Percentiles rank a stretch among this genome's conserved stretches.
Conservation (phyloP, 2,113 vertebrate species). For the Sisor rabdophorus region DNA sequence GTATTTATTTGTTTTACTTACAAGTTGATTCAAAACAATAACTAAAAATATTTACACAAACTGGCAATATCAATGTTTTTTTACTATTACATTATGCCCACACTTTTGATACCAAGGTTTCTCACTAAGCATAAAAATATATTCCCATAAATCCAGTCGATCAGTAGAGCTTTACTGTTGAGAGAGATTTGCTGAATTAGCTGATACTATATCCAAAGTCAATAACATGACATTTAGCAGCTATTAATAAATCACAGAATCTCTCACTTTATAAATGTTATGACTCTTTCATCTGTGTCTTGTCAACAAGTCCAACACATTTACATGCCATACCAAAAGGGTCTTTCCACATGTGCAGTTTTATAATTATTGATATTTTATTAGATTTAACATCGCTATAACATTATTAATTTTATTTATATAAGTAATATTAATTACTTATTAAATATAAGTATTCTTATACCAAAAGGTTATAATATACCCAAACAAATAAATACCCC, state of each 20-base stretch:
- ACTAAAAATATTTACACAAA: background rate
- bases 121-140: background rate
- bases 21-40: background rate
- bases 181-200: background rate
- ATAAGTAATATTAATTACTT: too few relatives aligned
- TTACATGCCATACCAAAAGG: background rate
- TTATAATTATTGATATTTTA: background rate
- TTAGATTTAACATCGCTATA: too few relatives aligned
- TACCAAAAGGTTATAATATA: too few relatives aligned
- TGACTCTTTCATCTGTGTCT: background rate
- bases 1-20: background rate
- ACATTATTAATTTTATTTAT: too few relatives aligned
- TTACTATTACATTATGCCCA: background rate
- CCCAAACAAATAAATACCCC: too few relatives aligned
- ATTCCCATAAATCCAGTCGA: background rate
- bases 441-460: background rate
- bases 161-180: constrained; percentile 13
- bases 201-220: background rate
- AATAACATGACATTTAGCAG: background rate
- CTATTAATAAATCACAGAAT: background rate
- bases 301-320: background rate
- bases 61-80: background rate
- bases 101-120: background rate
- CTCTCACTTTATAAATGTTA: background rate
- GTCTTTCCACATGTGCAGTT: background rate